Evolutionary conservation across 2,797 vertebrate genomes (phyloP), one percentile per base, ranked within the genome.

Genomic region (Sebastes steindachneri): DNA sequence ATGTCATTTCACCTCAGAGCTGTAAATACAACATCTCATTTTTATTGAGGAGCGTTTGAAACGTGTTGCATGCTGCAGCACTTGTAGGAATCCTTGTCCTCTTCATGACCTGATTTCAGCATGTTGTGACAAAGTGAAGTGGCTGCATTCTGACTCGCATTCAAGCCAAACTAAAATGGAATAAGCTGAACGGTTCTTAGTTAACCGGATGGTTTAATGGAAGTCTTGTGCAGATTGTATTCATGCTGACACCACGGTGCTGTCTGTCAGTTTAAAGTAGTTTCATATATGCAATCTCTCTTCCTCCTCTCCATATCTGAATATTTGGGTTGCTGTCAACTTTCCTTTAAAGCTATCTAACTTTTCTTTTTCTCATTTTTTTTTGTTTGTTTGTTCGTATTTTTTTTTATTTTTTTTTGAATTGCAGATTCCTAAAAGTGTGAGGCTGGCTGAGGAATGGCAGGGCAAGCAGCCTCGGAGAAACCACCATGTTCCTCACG

Each of bases 361-460:
- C 79, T 63, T 86, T 82, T 63, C 55, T 93, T 85, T 89, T 83
- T 94, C 70, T 88, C 64, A 45, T 80, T 82, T 85, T 77, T 90
- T 77, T 89, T 80, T 48, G 10, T 82, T 94, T 92, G 90, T 93
- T 94, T 92, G 90, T 93, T 92, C 86, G 84, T 94, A 88, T 94
- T 89, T 64, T 0, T 35, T 65, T 37, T 95, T 81, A 81, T 82
- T 93, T 41, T 95, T 86, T 95, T 92, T 95, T 95, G 80, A 95
- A 92, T 97, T 97, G 86, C 97, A 99, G 98, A 98, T 98, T 96
- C 97, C 96, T 99, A 99, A 97, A 96, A 96, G 96, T 89, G 93
- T 92, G 94, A 95, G 93, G 92, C 95, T 94, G 95, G 93, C 93
- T 93, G 96, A 95, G 94, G 96, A 96, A 94, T 95, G 92, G 94